These are phyloP conservation scores for Rhyacichthys aspro DNA, from an alignment of 2,797 vertebrate genomes.

Conservation along the genomic window DNA sequence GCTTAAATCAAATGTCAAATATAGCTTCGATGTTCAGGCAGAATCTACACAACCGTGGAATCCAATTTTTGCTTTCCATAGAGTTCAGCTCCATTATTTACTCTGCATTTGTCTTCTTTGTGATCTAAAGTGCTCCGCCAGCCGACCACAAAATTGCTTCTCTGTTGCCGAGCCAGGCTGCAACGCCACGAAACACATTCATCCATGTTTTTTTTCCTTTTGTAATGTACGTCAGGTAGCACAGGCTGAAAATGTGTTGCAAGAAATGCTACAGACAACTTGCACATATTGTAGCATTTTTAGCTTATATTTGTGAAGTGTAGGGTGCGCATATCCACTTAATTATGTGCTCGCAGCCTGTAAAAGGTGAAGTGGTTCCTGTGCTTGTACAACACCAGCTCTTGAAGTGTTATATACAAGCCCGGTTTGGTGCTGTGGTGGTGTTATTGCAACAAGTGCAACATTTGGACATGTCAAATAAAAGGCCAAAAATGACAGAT, in stretches of 20 bases:
- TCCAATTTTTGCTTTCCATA: conserved; percentile 1
- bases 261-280: not conserved
- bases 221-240: conserved; percentile 11
- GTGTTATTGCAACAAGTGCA: not conserved
- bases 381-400: too few species aligned
- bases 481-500: conserved; percentile 32
- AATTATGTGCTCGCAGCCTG: conserved; percentile 41
- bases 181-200: not conserved
- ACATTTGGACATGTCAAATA: conserved; percentile 4
- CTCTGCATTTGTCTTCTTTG: conserved; percentile 8
- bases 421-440: not conserved
- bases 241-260: not conserved
- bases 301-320: too few species aligned
- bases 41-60: not conserved
- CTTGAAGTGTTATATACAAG: not conserved
- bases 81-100: conserved; percentile 1
- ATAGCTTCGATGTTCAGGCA: not conserved
- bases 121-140: conserved; percentile 8
- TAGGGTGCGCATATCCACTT: conserved; percentile 21
- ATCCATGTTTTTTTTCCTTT: conserved; percentile 5
- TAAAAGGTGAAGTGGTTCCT: conserved; percentile 2
- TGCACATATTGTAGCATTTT: too few species aligned
- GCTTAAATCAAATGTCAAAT: not conserved
- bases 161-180: conserved; percentile 1
- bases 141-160: conserved; percentile 18